Evolutionary conservation across 2,888 invertebrate species (phyloP), one percentile per base, ranked within the genome.

Genomic region (Ophioninae sp.): DNA sequence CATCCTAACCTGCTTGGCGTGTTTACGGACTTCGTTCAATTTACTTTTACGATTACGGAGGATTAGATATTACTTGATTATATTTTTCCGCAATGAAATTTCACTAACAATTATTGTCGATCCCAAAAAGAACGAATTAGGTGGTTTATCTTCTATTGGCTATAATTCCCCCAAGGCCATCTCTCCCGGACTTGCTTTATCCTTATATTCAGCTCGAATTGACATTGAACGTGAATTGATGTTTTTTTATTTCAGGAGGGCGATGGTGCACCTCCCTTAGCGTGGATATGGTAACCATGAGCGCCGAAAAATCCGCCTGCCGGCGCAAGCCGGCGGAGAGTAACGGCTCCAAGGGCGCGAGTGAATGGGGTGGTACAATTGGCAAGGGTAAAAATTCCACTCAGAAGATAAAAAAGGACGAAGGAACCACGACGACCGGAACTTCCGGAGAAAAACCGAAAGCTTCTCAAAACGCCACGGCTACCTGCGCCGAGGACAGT

Each of bases 401-500:
- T 59, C 78, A 69, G 41, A 85, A 87, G 67, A 83, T 20, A 30
- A 87, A 85, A 67, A 83, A 81, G 37, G 83, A 85, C 44, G 83
- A 82, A 63, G 81, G 71, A 58, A 61, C 74, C 73, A n/a, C 79
- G 73, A 79, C 73, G n/a, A 74, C 90, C 58, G 88, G 90, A 80
- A 86, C 91, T 56, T 85, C 85, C 41, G 79, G 77, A 22, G 86
- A 85, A 44, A 81, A 81, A 56, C 83, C 83, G 65, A 81, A 65
- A 39, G 69, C 78, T 37, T 84, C 81, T 56, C 82, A 84, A 74
- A 87, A 94, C 0, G 89, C 94, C 61, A 94, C 94, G 93, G 93
- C 94, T 17, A 93, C 94, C 13, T 94, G 94, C 8, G 94, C 95
- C 0, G 97, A 97, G 90, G 97, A 97, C 93, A 96, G 97, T 0